Evolutionary conservation across 2,113 vertebrate genomes (phyloP).

Genomic region (Tupaia tana): DNA sequence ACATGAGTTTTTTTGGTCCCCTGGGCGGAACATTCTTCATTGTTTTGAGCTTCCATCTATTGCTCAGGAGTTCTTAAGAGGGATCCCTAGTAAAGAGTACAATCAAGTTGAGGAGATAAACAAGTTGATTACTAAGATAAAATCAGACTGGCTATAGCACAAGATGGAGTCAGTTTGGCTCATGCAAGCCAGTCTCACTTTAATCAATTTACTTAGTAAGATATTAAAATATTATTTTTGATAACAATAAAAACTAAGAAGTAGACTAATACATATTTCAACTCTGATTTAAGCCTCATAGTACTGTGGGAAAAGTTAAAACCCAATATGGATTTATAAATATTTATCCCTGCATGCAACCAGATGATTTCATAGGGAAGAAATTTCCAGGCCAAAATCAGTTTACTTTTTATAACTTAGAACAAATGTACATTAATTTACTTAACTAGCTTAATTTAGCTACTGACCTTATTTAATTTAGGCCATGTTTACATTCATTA

Average conservation of each 20-base stretch:
- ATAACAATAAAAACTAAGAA: not conserved
- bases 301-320: conserved; percentile 19
- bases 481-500: not conserved
- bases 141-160: too few species aligned
- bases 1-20: too few species aligned
- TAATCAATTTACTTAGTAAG: not conserved
- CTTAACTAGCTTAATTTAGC: conserved; percentile 33
- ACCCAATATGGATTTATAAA: conserved; percentile 13
- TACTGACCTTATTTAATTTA: conserved; percentile 32
- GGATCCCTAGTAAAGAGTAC: too few species aligned
- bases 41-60: too few species aligned
- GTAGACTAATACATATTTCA: not conserved
- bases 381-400: conserved; percentile 41
- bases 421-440: conserved; percentile 39
- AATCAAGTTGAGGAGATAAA: too few species aligned
- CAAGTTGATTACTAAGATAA: too few species aligned
- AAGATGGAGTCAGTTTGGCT: too few species aligned
- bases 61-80: too few species aligned
- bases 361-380: conserved; percentile 51
- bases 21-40: too few species aligned
- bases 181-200: not conserved
- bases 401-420: conserved; percentile 32
- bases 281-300: conserved; percentile 31
- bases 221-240: not conserved
- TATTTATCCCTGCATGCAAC: not conserved